A percentile compares a stretch with the other conserved stretches of the same genome.
These are phyloP conservation scores for Marmota flaviventris DNA, from an alignment of 2,113 vertebrate genomes.

Conservation along the genomic window DNA sequence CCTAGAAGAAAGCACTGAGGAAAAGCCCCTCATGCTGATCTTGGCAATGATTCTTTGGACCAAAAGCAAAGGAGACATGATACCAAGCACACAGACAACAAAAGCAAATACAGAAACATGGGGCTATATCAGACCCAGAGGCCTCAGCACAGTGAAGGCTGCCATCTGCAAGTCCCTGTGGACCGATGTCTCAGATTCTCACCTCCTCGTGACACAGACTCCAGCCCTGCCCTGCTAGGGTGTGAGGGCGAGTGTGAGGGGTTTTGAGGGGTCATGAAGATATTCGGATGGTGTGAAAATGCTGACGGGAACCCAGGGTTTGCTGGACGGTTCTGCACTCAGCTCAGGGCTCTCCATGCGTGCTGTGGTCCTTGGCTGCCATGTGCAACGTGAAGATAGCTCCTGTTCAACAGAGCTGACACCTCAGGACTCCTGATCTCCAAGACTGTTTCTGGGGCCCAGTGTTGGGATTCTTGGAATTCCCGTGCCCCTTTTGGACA, in stretches of 20 bases:
- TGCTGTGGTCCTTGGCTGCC: too few species aligned
- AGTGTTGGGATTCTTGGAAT: neutral
- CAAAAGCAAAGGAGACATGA: neutral
- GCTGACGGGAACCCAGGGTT: fast-evolving
- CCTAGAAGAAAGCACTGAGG: neutral
- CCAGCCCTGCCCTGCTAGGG: too few species aligned
- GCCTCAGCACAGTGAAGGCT: too few species aligned
- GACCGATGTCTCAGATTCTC: too few species aligned
- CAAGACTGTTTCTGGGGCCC: neutral
- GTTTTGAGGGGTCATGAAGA: fast-evolving
- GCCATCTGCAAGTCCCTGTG: fast-evolving
- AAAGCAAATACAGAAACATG: neutral
- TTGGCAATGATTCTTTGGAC: neutral
- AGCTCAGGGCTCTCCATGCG: too few species aligned
- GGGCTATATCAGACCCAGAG: fast-evolving
- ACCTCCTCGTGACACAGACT: neutral
- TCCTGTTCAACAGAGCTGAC: neutral
- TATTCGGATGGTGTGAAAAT: fast-evolving
- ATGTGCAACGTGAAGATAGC: too few species aligned
- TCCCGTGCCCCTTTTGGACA: fast-evolving
- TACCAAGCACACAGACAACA: neutral
- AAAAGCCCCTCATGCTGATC: too few species aligned
- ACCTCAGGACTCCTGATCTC: neutral
- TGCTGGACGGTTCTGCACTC: neutral
- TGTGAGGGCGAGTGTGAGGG: fast-evolving